phyloP scores from a whole-genome alignment of 2,888 invertebrate species.

The Venusia cambrica region DNA sequence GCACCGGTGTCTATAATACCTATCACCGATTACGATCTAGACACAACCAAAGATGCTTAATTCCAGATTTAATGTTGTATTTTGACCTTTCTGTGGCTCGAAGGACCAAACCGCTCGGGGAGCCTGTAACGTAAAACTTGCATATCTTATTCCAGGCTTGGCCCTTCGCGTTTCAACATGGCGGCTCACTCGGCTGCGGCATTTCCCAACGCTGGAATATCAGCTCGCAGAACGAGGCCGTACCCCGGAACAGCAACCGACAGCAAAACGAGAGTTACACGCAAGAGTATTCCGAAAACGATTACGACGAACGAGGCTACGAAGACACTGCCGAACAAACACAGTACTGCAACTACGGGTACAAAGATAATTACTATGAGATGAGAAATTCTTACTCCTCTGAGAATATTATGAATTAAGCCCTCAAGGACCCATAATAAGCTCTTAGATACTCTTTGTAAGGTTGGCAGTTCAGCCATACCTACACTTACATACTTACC shows the following conservation, averaged over 20 bases:
- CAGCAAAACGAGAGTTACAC: conserved; percentile 42
- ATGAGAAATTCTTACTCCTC: conserved; percentile 56
- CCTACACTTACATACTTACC: too few relatives aligned
- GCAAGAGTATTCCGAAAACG: conserved; percentile 63
- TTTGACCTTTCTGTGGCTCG: too few relatives aligned
- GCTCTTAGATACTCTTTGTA: too few relatives aligned
- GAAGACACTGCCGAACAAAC: conserved; percentile 54
- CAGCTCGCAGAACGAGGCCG: conserved; percentile 44
- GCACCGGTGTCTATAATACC: too few relatives aligned
- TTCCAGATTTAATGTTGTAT: too few relatives aligned
- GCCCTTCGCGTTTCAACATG: conserved; percentile 89
- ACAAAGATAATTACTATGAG: conserved; percentile 67
- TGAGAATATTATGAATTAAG: conserved; percentile 59
- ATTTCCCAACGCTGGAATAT: conserved; percentile 70
- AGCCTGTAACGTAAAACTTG: too few relatives aligned
- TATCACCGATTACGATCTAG: too few relatives aligned
- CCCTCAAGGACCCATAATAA: too few relatives aligned
- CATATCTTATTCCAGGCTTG: conserved; percentile 83
- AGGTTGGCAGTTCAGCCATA: too few relatives aligned
- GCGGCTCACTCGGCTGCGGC: conserved; percentile 69
- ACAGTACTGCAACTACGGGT: conserved; percentile 66
- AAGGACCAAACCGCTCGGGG: too few relatives aligned
- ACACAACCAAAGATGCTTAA: too few relatives aligned
- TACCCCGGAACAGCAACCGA: conserved; percentile 31
- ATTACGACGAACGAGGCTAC: conserved; percentile 62